These are phyloP conservation scores for Cetonia aurata DNA, from an alignment of 2,888 invertebrate species.

Conservation along the genomic window DNA sequence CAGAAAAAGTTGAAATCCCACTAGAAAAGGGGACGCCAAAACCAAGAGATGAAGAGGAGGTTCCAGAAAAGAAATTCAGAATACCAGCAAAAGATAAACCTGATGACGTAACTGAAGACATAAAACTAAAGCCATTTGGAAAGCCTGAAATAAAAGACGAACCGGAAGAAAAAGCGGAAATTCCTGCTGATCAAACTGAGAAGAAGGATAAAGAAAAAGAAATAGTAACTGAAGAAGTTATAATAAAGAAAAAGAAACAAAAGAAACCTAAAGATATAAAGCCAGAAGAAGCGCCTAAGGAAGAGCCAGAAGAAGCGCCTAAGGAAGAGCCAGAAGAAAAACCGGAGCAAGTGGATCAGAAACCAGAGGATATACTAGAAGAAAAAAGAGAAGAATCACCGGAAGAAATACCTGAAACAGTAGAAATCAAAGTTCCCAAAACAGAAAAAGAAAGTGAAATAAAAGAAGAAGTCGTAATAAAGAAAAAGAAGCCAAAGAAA, in stretches of 20 bases:
- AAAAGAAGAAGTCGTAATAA: conserved; percentile 52
- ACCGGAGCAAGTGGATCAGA: no score
- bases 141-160: conserved; percentile 56
- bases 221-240: conserved; percentile 60
- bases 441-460: conserved; percentile 50
- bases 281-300: conserved; percentile 49
- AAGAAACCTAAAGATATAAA: conserved; percentile 53
- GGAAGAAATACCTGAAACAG: conserved; percentile 53
- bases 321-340: conserved; percentile 47
- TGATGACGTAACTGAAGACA: conserved; percentile 59
- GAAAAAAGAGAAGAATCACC: conserved; percentile 60
- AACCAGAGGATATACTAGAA: conserved; percentile 60
- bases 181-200: conserved; percentile 53
- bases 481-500: conserved; percentile 61
- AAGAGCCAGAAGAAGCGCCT: conserved; percentile 48
- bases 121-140: conserved; percentile 47
- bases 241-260: conserved; percentile 61
- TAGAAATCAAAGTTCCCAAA: conserved; percentile 50
- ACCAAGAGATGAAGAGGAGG: conserved; percentile 62
- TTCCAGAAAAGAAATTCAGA: conserved; percentile 61
- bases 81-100: conserved; percentile 53
- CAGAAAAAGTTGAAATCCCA: conserved; percentile 48
- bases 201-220: conserved; percentile 56
- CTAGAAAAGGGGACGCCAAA: conserved; percentile 54
- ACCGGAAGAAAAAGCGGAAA: conserved; percentile 62